phyloP scores from a whole-genome alignment of 2,797 vertebrate species.

The Micropoecilia bifurca region DNA sequence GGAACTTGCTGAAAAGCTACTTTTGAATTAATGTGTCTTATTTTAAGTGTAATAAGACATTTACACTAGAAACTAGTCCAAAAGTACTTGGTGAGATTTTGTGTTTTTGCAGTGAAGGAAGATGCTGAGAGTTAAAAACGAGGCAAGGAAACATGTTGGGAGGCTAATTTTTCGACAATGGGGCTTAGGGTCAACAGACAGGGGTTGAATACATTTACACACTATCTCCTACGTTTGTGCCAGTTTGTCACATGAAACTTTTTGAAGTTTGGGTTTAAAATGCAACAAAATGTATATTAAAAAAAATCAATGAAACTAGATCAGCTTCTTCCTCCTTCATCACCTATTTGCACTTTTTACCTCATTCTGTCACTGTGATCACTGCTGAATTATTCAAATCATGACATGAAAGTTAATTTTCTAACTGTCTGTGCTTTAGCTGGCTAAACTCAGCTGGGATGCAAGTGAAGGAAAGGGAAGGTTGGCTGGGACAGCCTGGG shows the following conservation, averaged over 20 bases:
- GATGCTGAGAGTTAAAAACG: not conserved
- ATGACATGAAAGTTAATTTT: slow-evolving; percentile 84
- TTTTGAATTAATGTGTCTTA: too few relatives aligned
- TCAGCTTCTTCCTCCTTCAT: slow-evolving; percentile 40
- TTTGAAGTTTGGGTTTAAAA: not conserved
- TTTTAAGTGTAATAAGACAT: too few relatives aligned
- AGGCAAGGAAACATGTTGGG: not conserved
- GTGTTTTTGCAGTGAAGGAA: not conserved
- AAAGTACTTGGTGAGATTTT: too few relatives aligned
- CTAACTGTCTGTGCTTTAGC: slow-evolving; percentile 82
- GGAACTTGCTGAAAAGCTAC: too few relatives aligned
- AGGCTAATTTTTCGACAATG: not conserved
- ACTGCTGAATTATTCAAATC: slow-evolving; percentile 80
- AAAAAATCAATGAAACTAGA: not conserved
- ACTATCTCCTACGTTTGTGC: not conserved
- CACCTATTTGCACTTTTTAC: slow-evolving; percentile 59
- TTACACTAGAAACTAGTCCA: too few relatives aligned
- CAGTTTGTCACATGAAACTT: not conserved
- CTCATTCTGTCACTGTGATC: slow-evolving; percentile 51
- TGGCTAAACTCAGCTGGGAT: slow-evolving; percentile 76
- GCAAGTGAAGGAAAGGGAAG: slow-evolving; percentile 44
- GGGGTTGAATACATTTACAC: not conserved
- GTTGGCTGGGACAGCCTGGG: slow-evolving; percentile 69
- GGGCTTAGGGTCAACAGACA: not conserved
- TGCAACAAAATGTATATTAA: not conserved